phyloP scores from a whole-genome alignment of 2,113 vertebrate genomes.

The Dolichotis patagonum region DNA sequence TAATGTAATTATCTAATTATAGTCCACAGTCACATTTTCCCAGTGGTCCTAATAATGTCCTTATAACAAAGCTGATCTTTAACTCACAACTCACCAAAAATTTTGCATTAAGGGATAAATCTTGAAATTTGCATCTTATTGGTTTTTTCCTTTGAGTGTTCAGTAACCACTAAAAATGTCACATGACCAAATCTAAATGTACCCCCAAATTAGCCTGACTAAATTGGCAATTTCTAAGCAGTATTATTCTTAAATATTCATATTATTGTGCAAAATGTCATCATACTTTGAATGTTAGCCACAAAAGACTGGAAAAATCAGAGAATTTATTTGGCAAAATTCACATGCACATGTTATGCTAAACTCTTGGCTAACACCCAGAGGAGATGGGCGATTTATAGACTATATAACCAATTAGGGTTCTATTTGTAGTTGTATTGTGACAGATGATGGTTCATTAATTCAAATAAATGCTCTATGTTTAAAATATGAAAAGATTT shows the following conservation, averaged over 20 bases:
- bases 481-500: slow-evolving; percentile 42
- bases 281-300: slow-evolving; percentile 35
- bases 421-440: slow-evolving; percentile 36
- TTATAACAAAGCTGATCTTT: slow-evolving; percentile 19
- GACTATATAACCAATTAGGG: slow-evolving; percentile 26
- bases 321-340: slow-evolving; percentile 44
- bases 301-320: slow-evolving; percentile 11
- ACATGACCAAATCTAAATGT: slow-evolving; percentile 2
- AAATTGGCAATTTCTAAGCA: slow-evolving; percentile 42
- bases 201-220: slow-evolving; percentile 23
- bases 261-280: slow-evolving; percentile 34
- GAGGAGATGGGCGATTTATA: background rate
- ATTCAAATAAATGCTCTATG: slow-evolving; percentile 38
- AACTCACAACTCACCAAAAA: background rate
- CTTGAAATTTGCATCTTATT: slow-evolving; percentile 2
- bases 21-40: slow-evolving; percentile 4
- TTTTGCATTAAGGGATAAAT: background rate
- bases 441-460: slow-evolving; percentile 45
- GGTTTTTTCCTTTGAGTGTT: background rate
- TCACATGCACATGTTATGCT: background rate
- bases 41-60: background rate
- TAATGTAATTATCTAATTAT: background rate
- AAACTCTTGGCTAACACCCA: slow-evolving; percentile 46
- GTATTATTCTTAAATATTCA: slow-evolving; percentile 57
- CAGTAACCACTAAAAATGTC: slow-evolving; percentile 24